phyloP scores from a whole-genome alignment of 1,140 invertebrate species.

The Telenomus remus region DNA sequence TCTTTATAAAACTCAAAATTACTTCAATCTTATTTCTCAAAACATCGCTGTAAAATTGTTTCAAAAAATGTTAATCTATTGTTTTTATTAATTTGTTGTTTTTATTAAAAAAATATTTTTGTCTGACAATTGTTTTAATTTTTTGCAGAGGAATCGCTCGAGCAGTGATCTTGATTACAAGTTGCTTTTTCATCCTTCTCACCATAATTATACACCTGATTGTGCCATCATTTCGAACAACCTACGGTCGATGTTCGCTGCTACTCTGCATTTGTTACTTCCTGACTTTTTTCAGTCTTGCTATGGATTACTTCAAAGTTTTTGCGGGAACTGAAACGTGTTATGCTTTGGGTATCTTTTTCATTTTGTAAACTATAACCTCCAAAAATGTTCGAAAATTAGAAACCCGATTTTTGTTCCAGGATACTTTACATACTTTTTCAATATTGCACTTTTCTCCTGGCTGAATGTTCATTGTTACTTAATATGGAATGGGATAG shows the following conservation, averaged over 20 bases:
- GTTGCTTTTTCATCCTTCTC: conserved; percentile 9
- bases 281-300: conserved; percentile 12
- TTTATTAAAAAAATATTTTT: no score
- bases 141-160: conserved; percentile 4
- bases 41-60: no score
- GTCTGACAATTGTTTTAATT: not conserved
- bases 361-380: no score
- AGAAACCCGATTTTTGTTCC: not conserved
- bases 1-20: no score
- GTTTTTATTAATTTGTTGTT: no score
- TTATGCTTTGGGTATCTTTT: not conserved
- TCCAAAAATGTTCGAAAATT: no score
- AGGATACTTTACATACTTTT: not conserved
- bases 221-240: conserved; percentile 8
- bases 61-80: no score
- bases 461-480: not conserved
- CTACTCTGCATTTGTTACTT: conserved; percentile 17
- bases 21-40: no score
- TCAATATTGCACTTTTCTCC: not conserved
- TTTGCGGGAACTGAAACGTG: not conserved
- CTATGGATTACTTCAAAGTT: conserved; percentile 10
- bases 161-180: conserved; percentile 10
- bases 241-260: conserved; percentile 9
- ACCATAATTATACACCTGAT: conserved; percentile 8
- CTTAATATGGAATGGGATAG: not conserved